These are phyloP conservation scores for Diaprepes abbreviatus DNA, from an alignment of 2,888 invertebrate species.

Conservation along the genomic window DNA sequence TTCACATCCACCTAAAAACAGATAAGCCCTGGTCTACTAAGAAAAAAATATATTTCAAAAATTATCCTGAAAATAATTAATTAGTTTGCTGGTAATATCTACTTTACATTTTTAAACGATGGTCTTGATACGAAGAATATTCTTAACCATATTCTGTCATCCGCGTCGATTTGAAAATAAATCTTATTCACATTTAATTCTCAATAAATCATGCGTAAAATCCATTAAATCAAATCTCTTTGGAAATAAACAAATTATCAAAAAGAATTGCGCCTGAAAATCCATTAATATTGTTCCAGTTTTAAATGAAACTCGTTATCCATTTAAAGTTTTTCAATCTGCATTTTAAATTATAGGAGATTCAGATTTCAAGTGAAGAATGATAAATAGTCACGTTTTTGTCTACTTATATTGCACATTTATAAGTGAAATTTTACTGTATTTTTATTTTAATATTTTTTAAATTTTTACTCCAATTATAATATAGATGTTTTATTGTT, in stretches of 20 bases:
- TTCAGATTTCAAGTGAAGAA: background rate
- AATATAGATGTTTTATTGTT: no score
- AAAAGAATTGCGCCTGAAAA: background rate
- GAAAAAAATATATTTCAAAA: no score
- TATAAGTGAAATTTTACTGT: no score
- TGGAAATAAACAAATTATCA: background rate
- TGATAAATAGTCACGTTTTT: slow-evolving; percentile 2
- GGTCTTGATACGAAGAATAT: no score
- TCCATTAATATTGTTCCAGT: slow-evolving; percentile 7
- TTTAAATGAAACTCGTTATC: slow-evolving; percentile 1
- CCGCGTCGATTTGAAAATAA: background rate
- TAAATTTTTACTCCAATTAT: no score
- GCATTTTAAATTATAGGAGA: background rate
- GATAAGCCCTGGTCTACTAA: no score
- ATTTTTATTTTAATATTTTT: no score
- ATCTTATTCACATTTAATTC: background rate
- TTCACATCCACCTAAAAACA: no score
- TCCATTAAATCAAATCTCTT: background rate
- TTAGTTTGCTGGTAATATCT: no score
- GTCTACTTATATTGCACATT: background rate
- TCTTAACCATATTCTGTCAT: no score
- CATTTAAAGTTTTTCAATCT: slow-evolving; percentile 8
- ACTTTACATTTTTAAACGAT: no score
- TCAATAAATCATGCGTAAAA: background rate
- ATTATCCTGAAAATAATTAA: no score